Base-by-base conservation (phyloP, 2,888 invertebrate species). In the Tribolium freemani region DNA sequence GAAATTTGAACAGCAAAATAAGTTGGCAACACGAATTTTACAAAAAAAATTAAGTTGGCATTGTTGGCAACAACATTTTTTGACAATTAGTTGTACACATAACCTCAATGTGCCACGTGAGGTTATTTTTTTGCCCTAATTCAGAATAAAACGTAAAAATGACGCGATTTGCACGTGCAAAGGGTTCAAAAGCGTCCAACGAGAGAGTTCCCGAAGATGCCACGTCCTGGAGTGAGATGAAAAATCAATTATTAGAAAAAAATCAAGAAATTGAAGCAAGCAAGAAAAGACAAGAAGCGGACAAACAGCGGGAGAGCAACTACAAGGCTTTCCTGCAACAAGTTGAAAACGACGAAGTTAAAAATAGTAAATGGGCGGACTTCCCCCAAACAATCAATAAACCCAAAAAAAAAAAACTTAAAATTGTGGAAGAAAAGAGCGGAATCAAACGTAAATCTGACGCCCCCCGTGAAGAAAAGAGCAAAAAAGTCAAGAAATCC, bases 141-240 rank as follows among this genome's bases (percentile, higher is more conserved):
- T 48, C n/a, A 8, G 20, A 2, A 8, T 8, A 58, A 61, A 61
- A 16, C 8, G 1, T 44, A 21, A 83, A 79, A 79, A 94, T 94
- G 94, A 93, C 93, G 3, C 87, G 94, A 77, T 94, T 91, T 88
- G 92, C 94, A 21, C 88, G 94, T 84, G 91, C 93, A 0, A 92
- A 90, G 83, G 93, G 94, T 38, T 93, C 93, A 0, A 94, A 93
- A 85, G 87, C 93, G 3, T 93, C 93, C 2, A 94, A 94, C 81
- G 91, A 92, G 82, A 89, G 90, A 76, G 80, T 90, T 9, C 91
- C 92, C 0, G 91, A 92, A 82, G 90, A 92, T 56, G 88, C 93
- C 50, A 94, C 94, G 45, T 90, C 93, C 82, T 94, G 94, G 94
- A 88, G 88, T 72, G 89, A 91, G 69, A 91, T 94, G 90, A 91